Percentiles rank a stretch among this genome's conserved stretches.
phyloP scores from a whole-genome alignment of 2,113 vertebrate genomes.

The Loxodonta africana region DNA sequence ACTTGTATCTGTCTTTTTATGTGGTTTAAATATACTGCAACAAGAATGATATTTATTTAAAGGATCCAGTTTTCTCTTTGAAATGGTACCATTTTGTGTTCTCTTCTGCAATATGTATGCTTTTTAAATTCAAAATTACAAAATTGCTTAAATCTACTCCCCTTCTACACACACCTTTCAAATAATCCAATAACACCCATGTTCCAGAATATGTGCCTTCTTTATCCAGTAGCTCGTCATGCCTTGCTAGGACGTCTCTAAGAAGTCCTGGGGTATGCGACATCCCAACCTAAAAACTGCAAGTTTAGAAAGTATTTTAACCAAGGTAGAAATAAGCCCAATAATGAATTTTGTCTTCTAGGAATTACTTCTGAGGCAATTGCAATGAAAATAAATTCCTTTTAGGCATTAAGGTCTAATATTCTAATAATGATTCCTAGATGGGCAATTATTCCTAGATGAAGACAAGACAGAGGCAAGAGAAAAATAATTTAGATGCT shows the following conservation, averaged over 20 bases:
- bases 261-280: neutral
- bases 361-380: slow-evolving; percentile 15
- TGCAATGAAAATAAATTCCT: slow-evolving; percentile 10
- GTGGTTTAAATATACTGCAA: neutral
- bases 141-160: neutral
- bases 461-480: neutral
- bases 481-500: slow-evolving; percentile 28
- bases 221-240: neutral
- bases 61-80: neutral
- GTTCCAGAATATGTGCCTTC: neutral
- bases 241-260: neutral
- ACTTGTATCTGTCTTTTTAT: neutral
- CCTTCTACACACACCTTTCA: neutral
- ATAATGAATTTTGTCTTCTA: slow-evolving; percentile 29
- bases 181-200: neutral
- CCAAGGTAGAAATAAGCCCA: neutral
- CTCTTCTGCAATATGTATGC: neutral
- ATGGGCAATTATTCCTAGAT: neutral
- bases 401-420: neutral
- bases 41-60: neutral
- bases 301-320: slow-evolving; percentile 8
- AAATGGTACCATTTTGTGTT: neutral
- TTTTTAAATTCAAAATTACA: neutral
- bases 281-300: neutral
- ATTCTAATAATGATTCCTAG: neutral